Conservation (phyloP, 2,113 vertebrate species). For the Mesembrinibis cayennensis region DNA sequence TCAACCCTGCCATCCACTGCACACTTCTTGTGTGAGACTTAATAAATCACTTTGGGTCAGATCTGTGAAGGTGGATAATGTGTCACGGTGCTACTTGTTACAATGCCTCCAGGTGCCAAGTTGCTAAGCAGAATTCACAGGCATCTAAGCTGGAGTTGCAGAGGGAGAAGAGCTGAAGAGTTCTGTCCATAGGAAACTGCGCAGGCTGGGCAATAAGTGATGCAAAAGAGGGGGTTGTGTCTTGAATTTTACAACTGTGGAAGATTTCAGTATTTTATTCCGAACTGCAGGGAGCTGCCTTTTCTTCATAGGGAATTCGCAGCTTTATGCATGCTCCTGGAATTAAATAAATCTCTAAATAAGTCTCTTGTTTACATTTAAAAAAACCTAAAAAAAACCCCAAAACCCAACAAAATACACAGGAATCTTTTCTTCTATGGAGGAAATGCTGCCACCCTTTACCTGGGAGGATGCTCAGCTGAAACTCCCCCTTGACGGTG, state of each 20-base stretch:
- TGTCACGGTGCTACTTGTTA: not conserved
- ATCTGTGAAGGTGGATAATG: not conserved
- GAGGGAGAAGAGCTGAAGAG: not conserved
- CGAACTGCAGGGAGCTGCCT: not conserved
- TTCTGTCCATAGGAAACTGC: not conserved
- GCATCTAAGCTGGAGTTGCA: not conserved
- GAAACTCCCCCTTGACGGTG: not conserved
- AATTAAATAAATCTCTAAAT: not conserved
- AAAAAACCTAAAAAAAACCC: not conserved
- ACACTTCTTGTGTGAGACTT: not conserved
- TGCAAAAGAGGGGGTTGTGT: accelerated
- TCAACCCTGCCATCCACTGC: not conserved
- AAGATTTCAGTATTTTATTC: not conserved
- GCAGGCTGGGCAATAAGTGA: not conserved
- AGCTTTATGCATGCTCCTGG: accelerated
- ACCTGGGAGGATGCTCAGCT: not conserved
- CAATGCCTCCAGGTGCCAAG: not conserved
- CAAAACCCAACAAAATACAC: not conserved
- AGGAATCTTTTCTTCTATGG: not conserved
- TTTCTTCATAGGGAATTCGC: not conserved
- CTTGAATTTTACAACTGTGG: not conserved
- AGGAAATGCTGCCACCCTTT: not conserved
- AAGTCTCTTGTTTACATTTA: not conserved
- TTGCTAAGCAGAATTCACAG: not conserved
- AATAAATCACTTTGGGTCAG: not conserved